Evolutionary conservation across 2,888 invertebrate genomes (phyloP).

Genomic region (Agrypnus murinus): DNA sequence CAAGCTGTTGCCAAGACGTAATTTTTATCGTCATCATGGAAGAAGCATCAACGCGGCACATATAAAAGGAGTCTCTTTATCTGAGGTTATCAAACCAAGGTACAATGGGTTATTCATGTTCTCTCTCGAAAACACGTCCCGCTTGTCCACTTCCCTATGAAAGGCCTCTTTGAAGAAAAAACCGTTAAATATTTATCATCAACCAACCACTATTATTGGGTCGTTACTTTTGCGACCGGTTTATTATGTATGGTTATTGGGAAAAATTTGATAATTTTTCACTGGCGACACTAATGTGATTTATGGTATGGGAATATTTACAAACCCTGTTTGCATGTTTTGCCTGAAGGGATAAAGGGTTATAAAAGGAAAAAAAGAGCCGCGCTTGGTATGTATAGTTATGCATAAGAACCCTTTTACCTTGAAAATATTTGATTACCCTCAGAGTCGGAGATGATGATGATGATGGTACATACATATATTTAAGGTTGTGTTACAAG

Average conservation of each 20-base stretch:
- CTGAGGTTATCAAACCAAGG: constrained; percentile 39
- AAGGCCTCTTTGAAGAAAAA: constrained; percentile 52
- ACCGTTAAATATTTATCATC: constrained; percentile 57
- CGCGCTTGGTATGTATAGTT: neutral
- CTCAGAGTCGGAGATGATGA: neutral
- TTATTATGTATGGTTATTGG: constrained; percentile 58
- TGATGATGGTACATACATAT: too few species aligned
- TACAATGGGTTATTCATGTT: constrained; percentile 36
- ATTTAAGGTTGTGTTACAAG: constrained; percentile 3
- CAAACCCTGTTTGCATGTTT: constrained; percentile 35
- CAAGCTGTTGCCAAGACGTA: constrained; percentile 31
- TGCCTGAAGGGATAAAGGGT: constrained; percentile 29
- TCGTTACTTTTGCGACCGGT: constrained; percentile 23
- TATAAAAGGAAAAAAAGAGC: neutral
- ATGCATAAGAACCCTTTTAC: constrained; percentile 41
- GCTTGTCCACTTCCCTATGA: constrained; percentile 36
- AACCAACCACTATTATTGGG: constrained; percentile 10
- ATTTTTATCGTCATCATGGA: constrained; percentile 32
- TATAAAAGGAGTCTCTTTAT: constrained; percentile 37
- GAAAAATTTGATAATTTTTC: constrained; percentile 64
- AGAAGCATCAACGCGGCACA: constrained; percentile 34
- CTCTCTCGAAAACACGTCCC: constrained; percentile 15
- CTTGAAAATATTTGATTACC: constrained; percentile 34
- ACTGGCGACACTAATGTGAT: constrained; percentile 33
- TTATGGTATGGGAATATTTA: constrained; percentile 57